These are phyloP conservation scores for Meloidogyne chitwoodi DNA, from an alignment of 1,140 invertebrate genomes.

Conservation along the genomic window DNA sequence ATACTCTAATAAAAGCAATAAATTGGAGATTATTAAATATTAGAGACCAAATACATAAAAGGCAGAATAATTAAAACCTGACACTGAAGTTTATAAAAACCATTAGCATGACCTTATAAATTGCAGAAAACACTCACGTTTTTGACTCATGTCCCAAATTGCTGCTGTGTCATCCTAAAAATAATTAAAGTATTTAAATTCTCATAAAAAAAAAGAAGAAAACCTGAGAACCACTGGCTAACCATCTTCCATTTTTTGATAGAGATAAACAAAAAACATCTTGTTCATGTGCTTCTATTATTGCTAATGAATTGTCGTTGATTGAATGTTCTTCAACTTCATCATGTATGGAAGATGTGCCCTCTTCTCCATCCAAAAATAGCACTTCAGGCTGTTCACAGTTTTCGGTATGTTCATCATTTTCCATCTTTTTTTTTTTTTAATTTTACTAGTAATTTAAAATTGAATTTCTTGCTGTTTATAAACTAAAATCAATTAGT, in stretches of 20 bases:
- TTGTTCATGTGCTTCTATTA: conserved; percentile 26
- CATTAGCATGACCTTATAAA: not conserved
- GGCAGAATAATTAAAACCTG: no score
- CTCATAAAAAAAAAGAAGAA: not conserved
- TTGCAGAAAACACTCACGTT: not conserved
- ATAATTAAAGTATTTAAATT: not conserved
- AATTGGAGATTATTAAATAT: no score
- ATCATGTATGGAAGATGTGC: not conserved
- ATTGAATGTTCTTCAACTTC: conserved; percentile 1
- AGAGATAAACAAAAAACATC: conserved; percentile 35
- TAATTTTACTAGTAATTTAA: no score
- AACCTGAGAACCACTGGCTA: conserved; percentile 29
- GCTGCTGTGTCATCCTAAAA: conserved; percentile 28
- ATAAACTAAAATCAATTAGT: no score
- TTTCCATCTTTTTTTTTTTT: no score
- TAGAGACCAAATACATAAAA: no score
- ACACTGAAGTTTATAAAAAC: no score
- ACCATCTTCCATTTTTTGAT: conserved; percentile 15
- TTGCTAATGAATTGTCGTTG: conserved; percentile 20
- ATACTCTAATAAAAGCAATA: no score
- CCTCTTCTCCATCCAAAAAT: not conserved
- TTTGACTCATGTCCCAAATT: conserved; percentile 24
- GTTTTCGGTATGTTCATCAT: not conserved
- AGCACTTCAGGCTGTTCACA: not conserved
- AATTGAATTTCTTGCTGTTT: no score